Evolutionary conservation across 2,888 invertebrate species (phyloP), one percentile per base, ranked within the genome.

Genomic region (Ochropleura leucogaster): DNA sequence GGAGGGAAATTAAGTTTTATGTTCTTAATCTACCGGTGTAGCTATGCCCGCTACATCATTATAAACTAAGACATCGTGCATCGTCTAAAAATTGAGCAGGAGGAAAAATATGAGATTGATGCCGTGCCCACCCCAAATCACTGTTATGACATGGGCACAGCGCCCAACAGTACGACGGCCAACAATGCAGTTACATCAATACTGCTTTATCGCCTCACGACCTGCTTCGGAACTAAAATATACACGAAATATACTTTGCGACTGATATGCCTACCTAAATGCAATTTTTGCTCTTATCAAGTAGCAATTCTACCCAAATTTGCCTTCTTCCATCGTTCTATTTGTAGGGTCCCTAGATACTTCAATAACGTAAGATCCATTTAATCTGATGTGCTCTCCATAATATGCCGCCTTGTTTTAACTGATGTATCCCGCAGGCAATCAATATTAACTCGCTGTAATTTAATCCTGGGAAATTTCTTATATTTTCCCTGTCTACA

Each of bases 191-290:
- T 55, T 55, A 55, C 55, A 55, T n/a, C 55, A 55, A 55, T 55
- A 55, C 55, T 55, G 55, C 55, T 55, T 55, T 55, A 55, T 55
- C 20, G 55, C 55, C 55, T 55, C 55, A 20, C 55, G 55, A 55
- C 55, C 55, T 55, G 55, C 5, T 55, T 55, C 55, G 20, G 55
- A 12, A 55, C 3, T n/a, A 53, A 53, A n/a, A 53, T 53, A 53
- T 53, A 53, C 53, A 53, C 53, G 53, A 53, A 53, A n/a, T 53
- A 53, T n/a, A 10, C 10, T 53, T 53, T 53, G 53, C 53, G 53
- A 53, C 55, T 55, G 20, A 20, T 20, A 55, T 55, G 55, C 20
- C 55, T 12, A 20, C 20, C 20, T n/a, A n/a, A n/a, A n/a, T 55
- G 55, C 55, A 55, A 55, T 57, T 57, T 6, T 57, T 57, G 55